Base-by-base conservation (phyloP, 2,113 vertebrate species). In the Kryptolebias marmoratus region DNA sequence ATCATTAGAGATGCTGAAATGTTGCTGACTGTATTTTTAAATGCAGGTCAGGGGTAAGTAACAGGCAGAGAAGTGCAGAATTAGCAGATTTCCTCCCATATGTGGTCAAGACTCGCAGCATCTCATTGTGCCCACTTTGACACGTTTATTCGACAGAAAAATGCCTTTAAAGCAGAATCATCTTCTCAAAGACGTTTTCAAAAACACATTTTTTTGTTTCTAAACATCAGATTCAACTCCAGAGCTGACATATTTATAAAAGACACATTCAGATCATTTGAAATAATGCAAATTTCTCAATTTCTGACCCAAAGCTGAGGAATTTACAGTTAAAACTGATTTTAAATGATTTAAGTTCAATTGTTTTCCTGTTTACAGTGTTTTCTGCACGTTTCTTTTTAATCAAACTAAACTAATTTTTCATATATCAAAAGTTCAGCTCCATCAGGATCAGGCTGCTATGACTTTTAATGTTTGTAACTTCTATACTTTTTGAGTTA, bases 31-130 rank as follows among this genome's bases (percentile, higher is more conserved):
- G 22, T 80, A 84, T 83, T 80, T 89, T 78, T 73, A 81, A 87
- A 71, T 86, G 79, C 85, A 89, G 87, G 88, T 91, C 89, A 91
- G 89, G 87, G 87, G 84, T 86, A 89, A 82, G 85, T 85, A 90
- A 87, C 75, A 75, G 83, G 87, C 54, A 85, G 71, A 83, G 88
- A 91, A 90, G 73, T 91, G 89, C 88, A 81, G 61, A 54, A 81
- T 73, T 72, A 79, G 89, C 88, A 90, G 28, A 88, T 87, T 87
- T 83, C 61, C 82, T 62, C 54, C 77, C 32, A 66, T 77, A 85
- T 90, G 79, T 88, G 85, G 88, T 90, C 89, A 82, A 84, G 76
- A 86, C 81, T 83, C 82, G 71, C 76, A 74, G 85, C 81, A 90
- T 81, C 82, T 70, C 83, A 86, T 89, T 75, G 83, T 86, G 77